Evolutionary conservation across 2,888 invertebrate species (phyloP), one percentile per base, ranked within the genome.

Genomic region (Sthenelais limicola): DNA sequence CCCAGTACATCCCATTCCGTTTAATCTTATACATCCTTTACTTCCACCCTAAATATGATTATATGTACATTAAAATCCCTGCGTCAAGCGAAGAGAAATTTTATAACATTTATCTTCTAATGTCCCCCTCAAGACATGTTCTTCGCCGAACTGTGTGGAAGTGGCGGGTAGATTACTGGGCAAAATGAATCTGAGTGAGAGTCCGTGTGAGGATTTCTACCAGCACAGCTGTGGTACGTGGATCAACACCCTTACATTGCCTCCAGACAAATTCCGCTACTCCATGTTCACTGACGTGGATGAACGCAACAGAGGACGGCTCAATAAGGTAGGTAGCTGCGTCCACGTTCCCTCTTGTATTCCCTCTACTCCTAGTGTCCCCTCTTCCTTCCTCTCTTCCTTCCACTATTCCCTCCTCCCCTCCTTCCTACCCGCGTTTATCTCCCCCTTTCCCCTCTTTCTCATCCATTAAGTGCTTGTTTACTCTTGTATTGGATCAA

Each of bases 171-270:
- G 78, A 47, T 82, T 85, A 28, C 67, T 82, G 9, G 66, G 76
- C 66, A 82, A 81, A 72, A 84, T 85, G 83, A 79, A 85, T 69
- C 66, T 75, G 5, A 62, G 75, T 0, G 77, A 76, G 0, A 80
- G 84, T 54, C 86, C 86, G 0, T 86, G 86, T 74, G 71, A 78
- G 12, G 80, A 86, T 70, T 86, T 86, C 76, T 85, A 85, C 75
- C 68, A 74, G 35, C 85, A 80, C 73, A 75, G 83, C 0, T 86
- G 86, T 77, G 83, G 83, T 0, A 78, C 78, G n/a, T 84, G 81
- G 82, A 68, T 78, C 9, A 74, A 79, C n/a, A 78, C 68, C 4
- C 75, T 80, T 2, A 54, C 76, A 12, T 73, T 83, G 15, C 83
- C 83, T 5, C 81, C 83, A 2, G 80, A 82, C 52, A 78, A 79